Conservation (phyloP, 2,113 vertebrate genomes). For the Esox niger region DNA sequence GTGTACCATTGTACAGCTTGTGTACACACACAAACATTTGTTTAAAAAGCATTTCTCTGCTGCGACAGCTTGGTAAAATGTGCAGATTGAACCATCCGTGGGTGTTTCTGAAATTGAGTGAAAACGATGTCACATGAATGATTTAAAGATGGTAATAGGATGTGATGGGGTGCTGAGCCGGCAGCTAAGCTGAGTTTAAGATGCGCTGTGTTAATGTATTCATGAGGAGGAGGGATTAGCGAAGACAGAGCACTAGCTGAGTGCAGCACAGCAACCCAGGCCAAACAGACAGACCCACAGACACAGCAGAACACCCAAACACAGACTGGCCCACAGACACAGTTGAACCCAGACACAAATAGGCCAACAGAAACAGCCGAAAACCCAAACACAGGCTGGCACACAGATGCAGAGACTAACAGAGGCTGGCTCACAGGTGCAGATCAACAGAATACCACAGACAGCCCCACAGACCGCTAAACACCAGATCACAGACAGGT, state of each 20-base stretch:
- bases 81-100: slow-evolving; percentile 64
- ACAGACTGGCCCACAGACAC: background rate
- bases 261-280: slow-evolving; percentile 58
- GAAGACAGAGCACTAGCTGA: slow-evolving; percentile 49
- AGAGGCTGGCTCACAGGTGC: no score
- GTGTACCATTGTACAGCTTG: background rate
- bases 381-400: no score
- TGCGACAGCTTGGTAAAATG: slow-evolving; percentile 50
- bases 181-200: slow-evolving; percentile 74
- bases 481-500: no score
- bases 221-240: slow-evolving; percentile 79
- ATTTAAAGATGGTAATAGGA: slow-evolving; percentile 82
- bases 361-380: slow-evolving; percentile 23
- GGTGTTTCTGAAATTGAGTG: slow-evolving; percentile 75
- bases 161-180: slow-evolving; percentile 78
- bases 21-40: slow-evolving; percentile 13
- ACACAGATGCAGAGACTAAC: no score
- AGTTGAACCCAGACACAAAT: background rate
- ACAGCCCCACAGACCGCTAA: slow-evolving; percentile 12
- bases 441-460: background rate
- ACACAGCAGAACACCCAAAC: background rate
- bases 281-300: slow-evolving; percentile 40
- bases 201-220: slow-evolving; percentile 76
- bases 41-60: slow-evolving; percentile 26
- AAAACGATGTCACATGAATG: slow-evolving; percentile 81